Evolutionary conservation across 2,888 invertebrate genomes (phyloP).

Genomic region (Elmis aenea): DNA sequence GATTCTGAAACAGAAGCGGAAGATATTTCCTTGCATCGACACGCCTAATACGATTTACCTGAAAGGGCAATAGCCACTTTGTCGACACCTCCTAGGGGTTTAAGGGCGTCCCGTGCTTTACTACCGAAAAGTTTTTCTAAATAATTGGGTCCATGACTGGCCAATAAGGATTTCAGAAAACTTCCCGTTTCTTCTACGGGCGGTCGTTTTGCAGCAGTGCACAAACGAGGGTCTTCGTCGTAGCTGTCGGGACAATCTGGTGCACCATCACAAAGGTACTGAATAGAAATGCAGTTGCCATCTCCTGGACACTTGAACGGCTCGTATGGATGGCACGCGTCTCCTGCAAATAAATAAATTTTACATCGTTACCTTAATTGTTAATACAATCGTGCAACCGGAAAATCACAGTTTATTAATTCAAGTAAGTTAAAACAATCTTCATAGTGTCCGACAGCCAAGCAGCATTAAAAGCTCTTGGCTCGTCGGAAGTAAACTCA

Average conservation of each 20-base stretch:
- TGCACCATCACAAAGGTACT: constrained; percentile 91
- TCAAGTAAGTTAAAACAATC: too few relatives aligned
- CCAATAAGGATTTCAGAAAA: constrained; percentile 87
- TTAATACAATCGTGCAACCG: too few relatives aligned
- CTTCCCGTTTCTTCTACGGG: constrained; percentile 96
- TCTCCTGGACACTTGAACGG: constrained; percentile 95
- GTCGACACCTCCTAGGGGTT: constrained; percentile 89
- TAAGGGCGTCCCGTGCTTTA: constrained; percentile 87
- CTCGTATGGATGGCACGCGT: constrained; percentile 88
- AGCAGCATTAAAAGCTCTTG: too few relatives aligned
- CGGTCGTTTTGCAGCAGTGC: constrained; percentile 94
- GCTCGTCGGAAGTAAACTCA: too few relatives aligned
- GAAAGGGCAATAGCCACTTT: constrained; percentile 93
- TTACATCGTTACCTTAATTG: too few relatives aligned
- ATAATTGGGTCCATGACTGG: constrained; percentile 95
- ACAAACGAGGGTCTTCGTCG: constrained; percentile 90
- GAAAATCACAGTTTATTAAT: too few relatives aligned
- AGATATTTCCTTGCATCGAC: too few relatives aligned
- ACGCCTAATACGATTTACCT: constrained; percentile 64
- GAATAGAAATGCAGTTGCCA: constrained; percentile 92
- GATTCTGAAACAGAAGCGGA: constrained; percentile 62
- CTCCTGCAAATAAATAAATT: constrained; percentile 52
- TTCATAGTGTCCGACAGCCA: too few relatives aligned
- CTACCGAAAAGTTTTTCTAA: constrained; percentile 93
- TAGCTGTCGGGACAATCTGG: constrained; percentile 94